Percentiles rank a stretch among this genome's conserved stretches.
These are phyloP conservation scores for Puntigrus tetrazona DNA, from an alignment of 2,113 vertebrate species.

Conservation along the genomic window DNA sequence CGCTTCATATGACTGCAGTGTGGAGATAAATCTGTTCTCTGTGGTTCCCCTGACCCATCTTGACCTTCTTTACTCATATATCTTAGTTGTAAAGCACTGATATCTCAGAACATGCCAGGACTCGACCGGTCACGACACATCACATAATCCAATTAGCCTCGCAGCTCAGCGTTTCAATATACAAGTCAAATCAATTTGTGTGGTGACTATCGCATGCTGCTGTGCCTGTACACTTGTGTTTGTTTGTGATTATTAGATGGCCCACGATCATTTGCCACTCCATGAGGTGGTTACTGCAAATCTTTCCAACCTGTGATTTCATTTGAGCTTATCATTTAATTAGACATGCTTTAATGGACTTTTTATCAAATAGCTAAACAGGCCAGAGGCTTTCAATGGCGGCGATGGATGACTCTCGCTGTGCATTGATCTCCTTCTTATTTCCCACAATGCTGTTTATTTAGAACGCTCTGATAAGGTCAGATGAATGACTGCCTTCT, in stretches of 20 bases:
- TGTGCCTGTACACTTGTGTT: not conserved
- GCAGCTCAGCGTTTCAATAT: too few relatives aligned
- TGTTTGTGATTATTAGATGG: not conserved
- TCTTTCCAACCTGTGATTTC: slow-evolving; percentile 59
- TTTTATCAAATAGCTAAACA: slow-evolving; percentile 57
- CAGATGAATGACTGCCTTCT: slow-evolving; percentile 38
- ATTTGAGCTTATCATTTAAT: slow-evolving; percentile 77
- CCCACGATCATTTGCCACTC: not conserved
- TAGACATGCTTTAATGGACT: slow-evolving; percentile 65
- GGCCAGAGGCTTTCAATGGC: slow-evolving; percentile 47
- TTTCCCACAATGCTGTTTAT: slow-evolving; percentile 61
- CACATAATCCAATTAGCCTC: slow-evolving; percentile 14
- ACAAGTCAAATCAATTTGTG: not conserved
- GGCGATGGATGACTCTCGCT: slow-evolving; percentile 65
- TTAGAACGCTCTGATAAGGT: slow-evolving; percentile 59
- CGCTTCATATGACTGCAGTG: not conserved
- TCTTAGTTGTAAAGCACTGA: not conserved
- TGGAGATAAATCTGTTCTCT: not conserved
- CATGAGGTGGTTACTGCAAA: not conserved
- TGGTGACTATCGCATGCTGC: not conserved
- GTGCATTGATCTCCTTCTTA: slow-evolving; percentile 64
- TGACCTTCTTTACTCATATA: not conserved
- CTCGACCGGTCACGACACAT: not conserved
- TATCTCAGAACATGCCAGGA: not conserved
- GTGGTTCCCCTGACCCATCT: not conserved